These are phyloP conservation scores for Neosilurus mollespiculum DNA, from an alignment of 2,797 vertebrate species.

Conservation along the genomic window DNA sequence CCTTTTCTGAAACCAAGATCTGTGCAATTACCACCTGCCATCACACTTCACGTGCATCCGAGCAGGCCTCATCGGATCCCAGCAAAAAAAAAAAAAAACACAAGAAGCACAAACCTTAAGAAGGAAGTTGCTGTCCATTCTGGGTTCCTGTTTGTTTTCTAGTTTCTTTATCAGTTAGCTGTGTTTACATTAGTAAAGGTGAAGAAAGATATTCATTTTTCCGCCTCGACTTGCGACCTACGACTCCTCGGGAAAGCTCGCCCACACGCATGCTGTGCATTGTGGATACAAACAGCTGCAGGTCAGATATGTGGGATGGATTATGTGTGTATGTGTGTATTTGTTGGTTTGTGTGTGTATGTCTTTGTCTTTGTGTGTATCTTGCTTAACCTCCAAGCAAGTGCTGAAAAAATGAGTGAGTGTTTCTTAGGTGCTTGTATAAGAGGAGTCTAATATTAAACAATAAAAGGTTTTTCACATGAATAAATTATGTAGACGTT, in stretches of 20 bases:
- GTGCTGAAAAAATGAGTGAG: slow-evolving; percentile 44
- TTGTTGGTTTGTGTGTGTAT: background rate
- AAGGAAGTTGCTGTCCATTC: slow-evolving; percentile 35
- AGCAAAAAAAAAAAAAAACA: background rate
- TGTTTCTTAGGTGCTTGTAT: slow-evolving; percentile 51
- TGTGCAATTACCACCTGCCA: slow-evolving; percentile 63
- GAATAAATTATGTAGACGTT: slow-evolving; percentile 40
- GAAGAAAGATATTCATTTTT: slow-evolving; percentile 61
- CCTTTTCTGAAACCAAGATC: slow-evolving; percentile 59
- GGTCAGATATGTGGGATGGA: slow-evolving; percentile 65
- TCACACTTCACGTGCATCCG: slow-evolving; percentile 39
- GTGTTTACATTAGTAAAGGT: slow-evolving; percentile 56
- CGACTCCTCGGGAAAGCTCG: slow-evolving; percentile 62
- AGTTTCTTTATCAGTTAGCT: slow-evolving; percentile 52
- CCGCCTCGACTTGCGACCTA: slow-evolving; percentile 60
- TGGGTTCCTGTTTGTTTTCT: slow-evolving; percentile 45
- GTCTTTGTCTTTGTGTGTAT: slow-evolving; percentile 29
- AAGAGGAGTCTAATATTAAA: slow-evolving; percentile 45
- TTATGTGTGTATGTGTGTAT: slow-evolving; percentile 31
- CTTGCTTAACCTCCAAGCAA: slow-evolving; percentile 47
- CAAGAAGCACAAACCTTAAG: background rate
- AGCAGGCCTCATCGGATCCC: slow-evolving; percentile 14
- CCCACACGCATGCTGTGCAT: slow-evolving; percentile 62
- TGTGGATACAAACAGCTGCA: slow-evolving; percentile 57
- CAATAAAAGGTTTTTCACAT: slow-evolving; percentile 25